Evolutionary conservation across 2,113 vertebrate genomes (phyloP), one percentile per base, ranked within the genome.

Genomic region (Crocuta crocuta): DNA sequence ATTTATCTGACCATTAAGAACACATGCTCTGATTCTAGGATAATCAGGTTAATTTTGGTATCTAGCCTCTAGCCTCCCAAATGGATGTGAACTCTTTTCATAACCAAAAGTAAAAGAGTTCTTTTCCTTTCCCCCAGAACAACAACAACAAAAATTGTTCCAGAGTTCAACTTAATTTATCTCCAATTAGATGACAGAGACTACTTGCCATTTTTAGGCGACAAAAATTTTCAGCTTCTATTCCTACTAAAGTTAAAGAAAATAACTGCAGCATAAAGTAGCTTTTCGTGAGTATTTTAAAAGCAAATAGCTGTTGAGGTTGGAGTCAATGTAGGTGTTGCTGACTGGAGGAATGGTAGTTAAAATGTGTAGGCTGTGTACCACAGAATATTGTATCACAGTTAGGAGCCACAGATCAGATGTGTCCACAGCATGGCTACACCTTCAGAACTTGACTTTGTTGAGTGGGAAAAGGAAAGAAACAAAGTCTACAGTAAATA

Each of bases 11-110:
- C 1, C 7, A n/a, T 0, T 31, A 55, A 8, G 23, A 17, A 76
- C 2, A 68, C 4, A 31, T 1, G 1, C 2, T 86, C 66, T 90
- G 13, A 33, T 71, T 91, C 82, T 63, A 33, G 31, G 21, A 26
- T 16, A 66, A 31, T 55, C 4, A 2, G 10, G 55, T 43, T 86
- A 58, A 82, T 48, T 80, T 80, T 55, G 23, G 2, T 63, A 76
- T 48, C 0, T 48, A n/a, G 85, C 9, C 1, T 5, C 1, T 23
- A 43, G 16, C 0, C 13, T 7, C 9, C 0, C 26, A 12, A 87
- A 91, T 63, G 5, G 7, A 1, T 48, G 17, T n/a, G 2, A 63
- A 81, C 4, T 10, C n/a, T 68, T 28, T 61, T 90, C 19, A 13
- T 61, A 74, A 53, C 23, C 35, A 24, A 93, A 50, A 74, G 1